Percentiles rank a stretch among this genome's conserved stretches.
Evolutionary conservation across 1,140 invertebrate species (phyloP).

Genomic region (Rhizoglyphus robini): DNA sequence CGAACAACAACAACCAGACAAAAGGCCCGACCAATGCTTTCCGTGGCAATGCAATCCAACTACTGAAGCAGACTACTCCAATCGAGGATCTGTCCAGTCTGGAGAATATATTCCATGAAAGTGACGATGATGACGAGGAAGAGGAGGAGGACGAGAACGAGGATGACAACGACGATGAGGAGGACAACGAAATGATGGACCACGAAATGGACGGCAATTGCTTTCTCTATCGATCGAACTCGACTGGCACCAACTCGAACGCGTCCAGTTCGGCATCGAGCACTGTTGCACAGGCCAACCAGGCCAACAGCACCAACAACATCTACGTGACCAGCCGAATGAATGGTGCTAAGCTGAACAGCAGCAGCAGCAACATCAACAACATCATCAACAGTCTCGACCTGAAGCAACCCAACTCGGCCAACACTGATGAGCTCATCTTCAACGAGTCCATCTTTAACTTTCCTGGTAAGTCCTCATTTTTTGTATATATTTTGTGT

Average conservation of each 20-base stretch:
- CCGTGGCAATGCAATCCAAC: too few species aligned
- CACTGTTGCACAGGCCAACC: too few species aligned
- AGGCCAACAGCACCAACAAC: background rate
- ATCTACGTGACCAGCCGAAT: background rate
- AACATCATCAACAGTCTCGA: background rate
- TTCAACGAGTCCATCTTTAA: background rate
- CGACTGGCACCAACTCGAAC: background rate
- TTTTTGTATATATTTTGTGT: background rate
- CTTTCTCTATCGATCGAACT: background rate
- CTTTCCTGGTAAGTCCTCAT: background rate
- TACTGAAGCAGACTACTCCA: background rate
- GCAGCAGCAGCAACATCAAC: background rate
- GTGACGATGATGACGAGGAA: background rate
- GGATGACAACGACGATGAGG: too few species aligned
- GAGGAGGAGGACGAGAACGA: background rate
- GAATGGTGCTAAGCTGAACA: background rate
- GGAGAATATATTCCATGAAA: background rate
- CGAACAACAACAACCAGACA: too few species aligned
- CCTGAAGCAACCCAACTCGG: too few species aligned
- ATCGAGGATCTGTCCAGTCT: background rate
- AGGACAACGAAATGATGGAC: too few species aligned
- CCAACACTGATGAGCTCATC: background rate
- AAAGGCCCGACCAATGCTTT: too few species aligned
- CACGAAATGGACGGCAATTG: too few species aligned
- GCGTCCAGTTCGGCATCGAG: background rate